Evolutionary conservation across 2,888 invertebrate genomes (phyloP), one percentile per base, ranked within the genome.

Genomic region (Chymomyza amoena): DNA sequence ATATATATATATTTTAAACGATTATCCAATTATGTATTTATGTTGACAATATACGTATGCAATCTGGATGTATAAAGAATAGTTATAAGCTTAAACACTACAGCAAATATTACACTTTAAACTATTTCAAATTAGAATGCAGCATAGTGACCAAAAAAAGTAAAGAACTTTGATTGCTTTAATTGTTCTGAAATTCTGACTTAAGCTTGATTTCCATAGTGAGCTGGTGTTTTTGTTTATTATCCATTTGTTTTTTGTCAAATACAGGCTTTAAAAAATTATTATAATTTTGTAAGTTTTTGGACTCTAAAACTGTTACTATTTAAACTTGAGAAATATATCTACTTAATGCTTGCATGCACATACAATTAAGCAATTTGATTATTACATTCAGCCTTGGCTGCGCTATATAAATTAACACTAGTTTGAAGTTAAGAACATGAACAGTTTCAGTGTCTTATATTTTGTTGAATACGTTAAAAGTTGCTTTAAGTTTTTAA

Each of bases 81-180:
- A 64, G 52, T 50, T 50, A 75, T 67, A 79, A 73, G 78, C 71
- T 80, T 70, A 75, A 66, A 6, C 32, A 77, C 72, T 84, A 84
- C 70, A 78, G 79, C 76, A 80, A 83, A 74, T 81, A 74, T 83
- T 81, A 80, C 81, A 81, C 72, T 78, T 79, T 73, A 77, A 78
- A 77, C n/a, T n/a, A 32, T 28, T 64, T 67, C 54, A 66, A 63
- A 68, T 57, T 67, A 65, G 61, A 32, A 32, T 32, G 32, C 32
- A 32, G 32, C 32, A 25, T 4, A 25, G 28, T 25, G 39, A 45
- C 32, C n/a, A n/a, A 32, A n/a, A 20, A 65, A 45, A 57, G 16
- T 39, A 57, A 51, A 57, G 59, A 59, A 65, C 65, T 16, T 51
- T 18, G 50, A 62, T 45, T 62, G 28, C 20, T 9, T 59, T 25